Conservation (phyloP, 2,888 invertebrate species). For the Augochlorella aurata region DNA sequence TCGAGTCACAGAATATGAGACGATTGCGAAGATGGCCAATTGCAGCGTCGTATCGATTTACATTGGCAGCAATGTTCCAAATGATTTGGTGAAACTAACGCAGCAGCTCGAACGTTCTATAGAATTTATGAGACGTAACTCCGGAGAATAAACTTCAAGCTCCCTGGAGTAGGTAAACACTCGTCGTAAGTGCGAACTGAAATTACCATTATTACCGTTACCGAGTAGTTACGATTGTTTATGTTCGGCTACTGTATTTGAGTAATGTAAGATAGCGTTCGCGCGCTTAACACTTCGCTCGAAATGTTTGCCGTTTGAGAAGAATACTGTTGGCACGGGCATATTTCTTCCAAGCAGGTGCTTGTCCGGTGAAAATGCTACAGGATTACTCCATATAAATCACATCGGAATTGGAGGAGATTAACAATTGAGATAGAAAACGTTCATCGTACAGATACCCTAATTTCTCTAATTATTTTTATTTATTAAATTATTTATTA, state of each 20-base stretch:
- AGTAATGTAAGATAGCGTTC: conserved; percentile 2
- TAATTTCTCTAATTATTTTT: too few species aligned
- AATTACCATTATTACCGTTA: conserved; percentile 15
- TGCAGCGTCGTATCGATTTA: neutral
- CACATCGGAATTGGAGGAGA: too few species aligned
- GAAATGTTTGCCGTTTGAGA: neutral
- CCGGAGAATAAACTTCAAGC: conserved; percentile 2
- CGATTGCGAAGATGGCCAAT: neutral
- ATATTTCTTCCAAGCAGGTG: neutral
- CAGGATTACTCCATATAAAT: too few species aligned
- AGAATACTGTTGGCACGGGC: neutral
- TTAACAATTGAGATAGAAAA: too few species aligned
- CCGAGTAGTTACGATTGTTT: conserved; percentile 10
- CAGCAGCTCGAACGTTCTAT: neutral
- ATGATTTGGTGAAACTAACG: neutral
- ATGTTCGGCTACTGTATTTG: conserved; percentile 13
- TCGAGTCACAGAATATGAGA: neutral
- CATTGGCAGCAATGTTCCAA: neutral
- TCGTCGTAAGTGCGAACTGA: conserved; percentile 15
- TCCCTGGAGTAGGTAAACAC: conserved; percentile 13
- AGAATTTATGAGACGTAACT: conserved; percentile 11
- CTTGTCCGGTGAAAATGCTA: neutral
- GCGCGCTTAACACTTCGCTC: neutral
- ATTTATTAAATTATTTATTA: too few species aligned
- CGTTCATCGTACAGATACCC: too few species aligned